Evolutionary conservation across 2,113 vertebrate genomes (phyloP), one percentile per base, ranked within the genome.

Genomic region (Smithornis capensis): DNA sequence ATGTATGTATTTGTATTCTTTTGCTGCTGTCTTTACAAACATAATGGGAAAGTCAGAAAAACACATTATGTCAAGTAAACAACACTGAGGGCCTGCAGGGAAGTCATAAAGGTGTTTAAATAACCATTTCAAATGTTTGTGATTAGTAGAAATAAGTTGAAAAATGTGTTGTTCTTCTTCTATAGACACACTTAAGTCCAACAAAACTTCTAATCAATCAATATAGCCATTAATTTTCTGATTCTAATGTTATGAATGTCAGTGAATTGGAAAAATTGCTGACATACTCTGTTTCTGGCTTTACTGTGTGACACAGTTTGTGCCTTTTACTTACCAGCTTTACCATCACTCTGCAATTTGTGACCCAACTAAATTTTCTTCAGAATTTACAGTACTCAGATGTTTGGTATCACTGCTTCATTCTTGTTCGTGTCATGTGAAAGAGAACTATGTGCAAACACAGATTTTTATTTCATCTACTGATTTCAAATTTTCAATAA

Each of bases 91-190:
- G 19, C 35, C 78, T 74, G 57, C 11, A 87, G 74, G 82, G 73
- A 55, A 87, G 70, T 68, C 42, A 83, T 42, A 63, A 67, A 92
- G 64, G 71, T 89, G 57, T 73, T 95, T 94, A 89, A 91, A 94
- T 59, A 55, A 93, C 38, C n/a, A 59, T 62, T 37, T 93, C 71
- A 75, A 76, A 53, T 27, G 19, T 6, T 40, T 47, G 29, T 45
- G 44, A 63, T 84, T 70, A 55, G 42, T 35, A 74, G 42, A 90
- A 92, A 49, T 55, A 81, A 35, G 15, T 42, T 45, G 55, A 33
- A 87, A 82, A 84, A 75, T 37, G 35, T 15, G 10, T 63, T 50
- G 11, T 49, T 38, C 22, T 63, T 60, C 28, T 25, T 82, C 69
- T 64, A 5, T 21, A 63, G 91, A 44, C 38, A 19, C 31, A 53